These are phyloP conservation scores for Pseudochaenichthys georgianus DNA, from an alignment of 2,797 vertebrate genomes.

Conservation along the genomic window DNA sequence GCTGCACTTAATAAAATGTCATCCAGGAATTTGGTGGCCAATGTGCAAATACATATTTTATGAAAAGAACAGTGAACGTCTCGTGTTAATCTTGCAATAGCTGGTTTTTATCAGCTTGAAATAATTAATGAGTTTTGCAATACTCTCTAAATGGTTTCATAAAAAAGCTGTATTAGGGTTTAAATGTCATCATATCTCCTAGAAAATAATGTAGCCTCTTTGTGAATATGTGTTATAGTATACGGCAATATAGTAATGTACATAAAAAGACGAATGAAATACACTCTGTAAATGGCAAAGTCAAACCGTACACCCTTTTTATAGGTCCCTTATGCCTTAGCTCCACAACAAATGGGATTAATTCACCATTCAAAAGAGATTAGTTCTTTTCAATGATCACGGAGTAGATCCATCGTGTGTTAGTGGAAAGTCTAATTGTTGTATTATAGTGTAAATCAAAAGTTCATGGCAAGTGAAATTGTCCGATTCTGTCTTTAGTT, in stretches of 20 bases:
- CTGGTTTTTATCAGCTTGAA: neutral
- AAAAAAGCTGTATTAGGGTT: neutral
- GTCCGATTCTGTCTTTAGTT: neutral
- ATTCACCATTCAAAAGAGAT: constrained; percentile 12
- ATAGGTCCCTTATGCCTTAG: neutral
- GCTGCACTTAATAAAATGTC: neutral
- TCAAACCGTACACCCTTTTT: neutral
- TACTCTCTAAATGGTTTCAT: neutral
- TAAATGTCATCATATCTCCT: neutral
- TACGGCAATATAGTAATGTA: neutral
- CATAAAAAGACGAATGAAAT: neutral
- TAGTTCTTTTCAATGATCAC: neutral
- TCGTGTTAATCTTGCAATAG: neutral
- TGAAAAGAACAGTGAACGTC: neutral
- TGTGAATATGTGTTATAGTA: neutral
- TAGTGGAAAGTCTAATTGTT: neutral
- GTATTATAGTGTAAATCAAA: neutral
- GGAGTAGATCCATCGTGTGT: neutral
- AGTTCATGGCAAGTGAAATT: neutral
- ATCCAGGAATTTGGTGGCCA: neutral
- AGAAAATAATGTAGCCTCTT: too few species aligned
- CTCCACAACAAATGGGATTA: neutral
- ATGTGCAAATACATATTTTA: neutral
- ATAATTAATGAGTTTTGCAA: neutral
- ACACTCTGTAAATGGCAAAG: neutral